phyloP scores from a whole-genome alignment of 2,797 vertebrate genomes.

The Gambelia wislizenii region DNA sequence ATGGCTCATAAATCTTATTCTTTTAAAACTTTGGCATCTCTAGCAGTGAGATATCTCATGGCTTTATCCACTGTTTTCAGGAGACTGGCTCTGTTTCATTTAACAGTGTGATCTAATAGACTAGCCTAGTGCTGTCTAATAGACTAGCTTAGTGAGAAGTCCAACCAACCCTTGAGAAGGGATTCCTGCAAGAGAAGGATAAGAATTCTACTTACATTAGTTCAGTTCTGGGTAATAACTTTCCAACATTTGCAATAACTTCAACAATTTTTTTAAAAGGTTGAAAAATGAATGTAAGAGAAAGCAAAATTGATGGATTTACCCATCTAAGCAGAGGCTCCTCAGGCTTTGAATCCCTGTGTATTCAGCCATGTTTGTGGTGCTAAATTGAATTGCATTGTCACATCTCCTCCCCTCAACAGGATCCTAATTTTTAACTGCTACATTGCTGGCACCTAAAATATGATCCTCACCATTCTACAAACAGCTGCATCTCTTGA shows the following conservation, averaged over 20 bases:
- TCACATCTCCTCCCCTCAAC: not conserved
- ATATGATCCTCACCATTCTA: not conserved
- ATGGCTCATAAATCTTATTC: not conserved
- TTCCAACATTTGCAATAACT: not conserved
- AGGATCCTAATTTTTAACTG: not conserved
- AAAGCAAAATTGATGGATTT: not conserved
- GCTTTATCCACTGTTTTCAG: slow-evolving; percentile 29
- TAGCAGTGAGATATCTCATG: not conserved
- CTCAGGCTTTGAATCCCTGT: not conserved
- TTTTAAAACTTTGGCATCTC: not conserved
- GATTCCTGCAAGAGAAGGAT: not conserved
- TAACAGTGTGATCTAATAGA: not conserved
- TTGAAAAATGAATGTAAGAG: not conserved
- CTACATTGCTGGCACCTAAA: not conserved
- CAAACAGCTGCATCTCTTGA: not conserved
- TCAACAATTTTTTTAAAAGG: not conserved
- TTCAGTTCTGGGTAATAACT: not conserved
- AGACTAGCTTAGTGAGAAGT: not conserved
- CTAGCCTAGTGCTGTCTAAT: too few species aligned
- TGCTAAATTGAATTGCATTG: not conserved
- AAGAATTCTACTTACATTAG: not conserved
- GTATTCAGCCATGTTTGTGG: not conserved
- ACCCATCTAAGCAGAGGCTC: not conserved
- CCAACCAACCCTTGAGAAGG: not conserved
- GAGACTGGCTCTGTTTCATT: not conserved